phyloP scores from a whole-genome alignment of 1,140 invertebrate species.

The Hylaeus anthracinus region DNA sequence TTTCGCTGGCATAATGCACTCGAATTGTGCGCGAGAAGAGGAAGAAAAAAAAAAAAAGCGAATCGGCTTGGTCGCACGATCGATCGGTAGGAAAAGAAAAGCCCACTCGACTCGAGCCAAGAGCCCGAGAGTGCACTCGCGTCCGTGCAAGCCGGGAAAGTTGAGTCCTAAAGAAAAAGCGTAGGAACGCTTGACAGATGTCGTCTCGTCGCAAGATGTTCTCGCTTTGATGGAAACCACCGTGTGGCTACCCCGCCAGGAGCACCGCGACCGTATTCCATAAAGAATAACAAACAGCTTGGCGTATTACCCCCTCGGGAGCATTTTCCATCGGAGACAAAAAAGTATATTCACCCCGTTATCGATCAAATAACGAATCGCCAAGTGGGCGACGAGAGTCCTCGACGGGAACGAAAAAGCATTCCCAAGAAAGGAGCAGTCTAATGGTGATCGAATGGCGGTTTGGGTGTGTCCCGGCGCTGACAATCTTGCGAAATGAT shows the following conservation, averaged over 20 bases:
- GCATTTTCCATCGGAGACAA: not conserved
- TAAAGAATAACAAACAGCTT: not conserved
- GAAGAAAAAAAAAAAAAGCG: slow-evolving; percentile 32
- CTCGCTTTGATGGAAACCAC: not conserved
- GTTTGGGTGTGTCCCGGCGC: not conserved
- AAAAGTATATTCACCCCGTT: not conserved
- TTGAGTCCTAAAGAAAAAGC: slow-evolving; percentile 36
- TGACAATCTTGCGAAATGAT: not conserved
- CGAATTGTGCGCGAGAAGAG: slow-evolving; percentile 47
- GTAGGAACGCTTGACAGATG: slow-evolving; percentile 45
- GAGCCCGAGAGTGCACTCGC: slow-evolving; percentile 17
- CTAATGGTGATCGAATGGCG: slow-evolving; percentile 32
- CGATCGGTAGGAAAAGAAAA: slow-evolving; percentile 66
- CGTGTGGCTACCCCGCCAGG: not conserved
- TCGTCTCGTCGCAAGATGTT: slow-evolving; percentile 21
- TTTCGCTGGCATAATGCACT: slow-evolving; percentile 61
- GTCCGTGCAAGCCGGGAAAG: slow-evolving; percentile 25
- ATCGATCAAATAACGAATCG: slow-evolving; percentile 22
- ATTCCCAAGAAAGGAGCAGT: not conserved
- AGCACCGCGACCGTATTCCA: not conserved
- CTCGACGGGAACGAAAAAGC: not conserved
- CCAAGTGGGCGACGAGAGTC: not conserved
- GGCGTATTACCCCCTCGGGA: not conserved
- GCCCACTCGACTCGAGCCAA: slow-evolving; percentile 50
- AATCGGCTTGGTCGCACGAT: slow-evolving; percentile 60